A percentile compares a stretch with the other conserved stretches of the same genome.
phyloP scores from a whole-genome alignment of 2,113 vertebrate genomes.

The Hoplias malabaricus region DNA sequence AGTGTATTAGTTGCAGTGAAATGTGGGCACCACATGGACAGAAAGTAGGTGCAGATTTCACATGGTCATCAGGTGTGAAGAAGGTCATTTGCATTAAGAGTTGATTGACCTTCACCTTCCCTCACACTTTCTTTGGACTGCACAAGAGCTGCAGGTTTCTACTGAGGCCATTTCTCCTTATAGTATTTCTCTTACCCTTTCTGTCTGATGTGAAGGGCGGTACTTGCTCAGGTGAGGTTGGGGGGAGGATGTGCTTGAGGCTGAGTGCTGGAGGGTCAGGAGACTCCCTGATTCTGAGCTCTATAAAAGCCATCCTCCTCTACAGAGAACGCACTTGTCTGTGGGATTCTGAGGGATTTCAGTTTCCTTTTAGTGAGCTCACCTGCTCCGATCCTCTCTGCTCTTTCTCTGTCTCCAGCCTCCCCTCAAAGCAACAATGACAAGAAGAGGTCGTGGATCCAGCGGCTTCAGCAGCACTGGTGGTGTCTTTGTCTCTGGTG shows the following conservation, averaged over 20 bases:
- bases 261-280: constrained; percentile 29
- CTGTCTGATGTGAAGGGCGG: too few species aligned
- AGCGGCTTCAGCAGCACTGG: constrained; percentile 37
- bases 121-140: constrained; percentile 33
- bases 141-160: constrained; percentile 63
- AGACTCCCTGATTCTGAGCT: constrained; percentile 32
- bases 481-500: too few species aligned
- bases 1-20: neutral
- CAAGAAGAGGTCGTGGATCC: too few species aligned
- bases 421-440: constrained; percentile 47
- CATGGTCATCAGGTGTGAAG: neutral
- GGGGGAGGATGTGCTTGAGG: constrained; percentile 31
- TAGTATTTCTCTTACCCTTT: too few species aligned
- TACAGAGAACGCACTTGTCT: constrained; percentile 58
- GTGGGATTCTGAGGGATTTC: constrained; percentile 71
- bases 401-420: constrained; percentile 25
- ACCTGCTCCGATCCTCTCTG: constrained; percentile 56
- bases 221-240: constrained; percentile 38
- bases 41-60: neutral
- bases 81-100: constrained; percentile 21
- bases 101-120: constrained; percentile 28
- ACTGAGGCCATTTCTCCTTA: constrained; percentile 43
- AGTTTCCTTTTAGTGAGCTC: constrained; percentile 72
- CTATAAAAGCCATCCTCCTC: constrained; percentile 58
- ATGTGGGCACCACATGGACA: too few species aligned